Base-by-base conservation (phyloP, 2,113 vertebrate species). In the Tetrax tetrax region DNA sequence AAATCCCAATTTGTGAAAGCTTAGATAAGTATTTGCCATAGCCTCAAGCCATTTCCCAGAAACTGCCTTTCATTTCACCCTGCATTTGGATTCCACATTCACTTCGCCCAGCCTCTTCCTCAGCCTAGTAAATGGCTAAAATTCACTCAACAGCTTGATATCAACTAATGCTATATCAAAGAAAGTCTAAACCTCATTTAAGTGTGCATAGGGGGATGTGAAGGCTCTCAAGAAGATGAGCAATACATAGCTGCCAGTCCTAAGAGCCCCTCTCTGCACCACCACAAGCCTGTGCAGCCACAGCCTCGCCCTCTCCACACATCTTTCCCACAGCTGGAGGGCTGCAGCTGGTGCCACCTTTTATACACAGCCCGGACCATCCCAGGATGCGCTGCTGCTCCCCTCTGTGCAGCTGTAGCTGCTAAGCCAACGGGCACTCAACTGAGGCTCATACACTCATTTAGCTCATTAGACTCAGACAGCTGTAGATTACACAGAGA, bases 271-370 rank as follows among this genome's bases (percentile, higher is more conserved):
- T 8, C 45, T 27, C 41, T 12, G 12, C 47, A 6, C 5, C 25
- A 51, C 64, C 81, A 28, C 20, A 53, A 54, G 37, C 51, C 61
- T 14, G 7, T 43, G 69, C 71, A 86, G 33, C n/a, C 72, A 56
- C 72, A 87, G n/a, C 33, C 80, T 61, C 38, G 43, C 31, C 21
- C 59, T 70, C 83, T 54, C 41, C 51, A 27, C 17, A 7, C 63
- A 29, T 48, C 45, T 47, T 83, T 93, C 92, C 90, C 90, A 85
- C 87, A 96, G 75, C 24, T 33, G 17, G 23, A 71, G 84, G 69
- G 28, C 69, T 43, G 75, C 87, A 95, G 94, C 89, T 94, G 91
- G 87, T 93, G 88, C 71, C 72, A 90, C 87, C 66, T 89, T 64
- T 83, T 31, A 11, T 9, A 27, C 61, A n/a, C 11, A 61, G 69